These are phyloP conservation scores for Byasa hedistus DNA, from an alignment of 2,888 invertebrate genomes.

Conservation along the genomic window DNA sequence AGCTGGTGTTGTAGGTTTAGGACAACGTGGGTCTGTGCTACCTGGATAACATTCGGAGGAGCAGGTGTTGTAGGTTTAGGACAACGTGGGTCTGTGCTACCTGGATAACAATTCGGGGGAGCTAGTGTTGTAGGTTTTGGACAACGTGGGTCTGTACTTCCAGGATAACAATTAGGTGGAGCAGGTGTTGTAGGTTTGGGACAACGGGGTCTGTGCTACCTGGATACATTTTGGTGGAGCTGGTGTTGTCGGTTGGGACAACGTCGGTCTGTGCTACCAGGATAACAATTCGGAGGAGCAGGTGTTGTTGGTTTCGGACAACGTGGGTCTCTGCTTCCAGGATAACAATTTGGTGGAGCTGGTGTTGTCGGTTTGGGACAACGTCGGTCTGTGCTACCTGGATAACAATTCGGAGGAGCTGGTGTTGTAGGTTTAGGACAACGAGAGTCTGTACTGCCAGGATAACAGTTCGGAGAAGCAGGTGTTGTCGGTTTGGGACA, in stretches of 20 bases:
- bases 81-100: conserved; percentile 36
- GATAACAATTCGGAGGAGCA: conserved; percentile 41
- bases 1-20: conserved; percentile 35
- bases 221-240: too few species aligned
- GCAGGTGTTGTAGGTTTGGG: conserved; percentile 47
- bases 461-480: too few species aligned
- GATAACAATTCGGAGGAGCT: not conserved
- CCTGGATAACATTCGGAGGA: conserved; percentile 38
- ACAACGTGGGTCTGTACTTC: conserved; percentile 42
- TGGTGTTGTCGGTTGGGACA: not conserved
- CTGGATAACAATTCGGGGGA: conserved; percentile 46
- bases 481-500: too few species aligned
- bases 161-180: conserved; percentile 49
- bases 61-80: conserved; percentile 36
- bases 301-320: too few species aligned
- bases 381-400: not conserved
- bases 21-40: conserved; percentile 42
- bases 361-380: conserved; percentile 27
- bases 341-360: too few species aligned
- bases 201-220: conserved; percentile 44
- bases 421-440: not conserved
- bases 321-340: too few species aligned
- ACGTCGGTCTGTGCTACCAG: conserved; percentile 48
- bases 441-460: not conserved
- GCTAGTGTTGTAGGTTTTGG: conserved; percentile 38